phyloP scores from a whole-genome alignment of 2,888 invertebrate genomes.

The Oasisia sp. region DNA sequence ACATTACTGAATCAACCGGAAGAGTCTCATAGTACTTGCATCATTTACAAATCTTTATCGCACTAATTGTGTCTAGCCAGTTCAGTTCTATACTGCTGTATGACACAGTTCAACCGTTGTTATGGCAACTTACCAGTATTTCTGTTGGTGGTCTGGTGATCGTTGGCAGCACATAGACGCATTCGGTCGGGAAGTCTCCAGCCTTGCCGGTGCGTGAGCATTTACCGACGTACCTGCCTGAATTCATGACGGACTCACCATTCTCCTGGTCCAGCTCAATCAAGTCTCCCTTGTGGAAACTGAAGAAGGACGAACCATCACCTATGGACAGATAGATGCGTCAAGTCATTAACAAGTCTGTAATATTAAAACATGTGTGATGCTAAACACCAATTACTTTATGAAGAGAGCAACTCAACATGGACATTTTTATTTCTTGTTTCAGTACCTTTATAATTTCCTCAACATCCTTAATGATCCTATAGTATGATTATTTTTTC shows the following conservation, averaged over 20 bases:
- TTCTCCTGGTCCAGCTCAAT: conserved; percentile 94
- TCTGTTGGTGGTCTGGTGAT: conserved; percentile 93
- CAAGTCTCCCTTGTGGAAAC: conserved; percentile 94
- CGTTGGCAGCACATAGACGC: conserved; percentile 95
- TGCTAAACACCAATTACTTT: too few relatives aligned
- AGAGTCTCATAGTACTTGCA: too few relatives aligned
- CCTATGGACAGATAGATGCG: conserved; percentile 58
- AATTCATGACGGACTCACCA: conserved; percentile 92
- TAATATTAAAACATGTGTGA: too few relatives aligned
- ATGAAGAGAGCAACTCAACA: too few relatives aligned
- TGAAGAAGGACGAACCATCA: conserved; percentile 90
- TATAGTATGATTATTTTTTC: background rate
- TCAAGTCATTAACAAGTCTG: background rate
- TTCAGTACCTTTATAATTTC: too few relatives aligned
- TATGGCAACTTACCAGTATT: conserved; percentile 72
- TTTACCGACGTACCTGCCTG: conserved; percentile 65
- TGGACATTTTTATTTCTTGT: too few relatives aligned
- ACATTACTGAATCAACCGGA: too few relatives aligned
- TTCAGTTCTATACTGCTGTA: too few relatives aligned
- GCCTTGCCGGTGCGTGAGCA: conserved; percentile 71
- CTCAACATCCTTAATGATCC: too few relatives aligned
- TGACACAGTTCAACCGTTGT: background rate
- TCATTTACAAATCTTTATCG: too few relatives aligned
- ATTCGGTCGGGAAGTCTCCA: conserved; percentile 97
- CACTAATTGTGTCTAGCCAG: too few relatives aligned